Conservation (phyloP, 2,113 vertebrate species). For the Pterocles gutturalis region DNA sequence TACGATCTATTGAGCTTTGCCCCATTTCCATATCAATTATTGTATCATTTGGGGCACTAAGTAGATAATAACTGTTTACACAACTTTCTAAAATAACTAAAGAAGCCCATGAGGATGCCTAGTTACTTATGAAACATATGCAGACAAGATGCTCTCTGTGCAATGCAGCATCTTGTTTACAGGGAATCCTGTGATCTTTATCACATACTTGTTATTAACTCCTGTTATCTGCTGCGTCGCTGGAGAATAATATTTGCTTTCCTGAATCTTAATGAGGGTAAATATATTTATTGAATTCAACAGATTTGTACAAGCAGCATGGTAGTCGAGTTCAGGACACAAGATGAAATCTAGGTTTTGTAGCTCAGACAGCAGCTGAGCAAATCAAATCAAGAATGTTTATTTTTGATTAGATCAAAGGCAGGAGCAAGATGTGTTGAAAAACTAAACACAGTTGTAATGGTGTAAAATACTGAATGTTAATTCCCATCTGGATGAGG, state of each 20-base stretch:
- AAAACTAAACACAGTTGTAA: slow-evolving; percentile 41
- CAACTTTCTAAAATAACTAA: slow-evolving; percentile 61
- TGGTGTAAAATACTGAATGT: slow-evolving; percentile 29
- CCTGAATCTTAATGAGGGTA: slow-evolving; percentile 65
- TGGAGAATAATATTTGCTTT: slow-evolving; percentile 66
- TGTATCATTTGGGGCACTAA: slow-evolving; percentile 67
- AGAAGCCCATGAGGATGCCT: slow-evolving; percentile 65
- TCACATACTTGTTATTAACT: slow-evolving; percentile 64
- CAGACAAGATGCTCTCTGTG: slow-evolving; percentile 64
- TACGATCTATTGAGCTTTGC: slow-evolving; percentile 50
- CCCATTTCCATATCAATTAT: slow-evolving; percentile 72
- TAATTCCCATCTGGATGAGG: slow-evolving; percentile 50
- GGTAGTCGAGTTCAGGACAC: slow-evolving; percentile 43
- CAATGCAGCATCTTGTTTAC: slow-evolving; percentile 71
- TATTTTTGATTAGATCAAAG: slow-evolving; percentile 58
- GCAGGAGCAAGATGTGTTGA: slow-evolving; percentile 37
- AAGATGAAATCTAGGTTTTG: slow-evolving; percentile 36
- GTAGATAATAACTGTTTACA: slow-evolving; percentile 67
- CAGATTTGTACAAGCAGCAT: slow-evolving; percentile 51
- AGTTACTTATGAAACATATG: slow-evolving; percentile 70
- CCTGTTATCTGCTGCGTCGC: slow-evolving; percentile 60
- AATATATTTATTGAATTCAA: slow-evolving; percentile 50
- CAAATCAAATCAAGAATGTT: slow-evolving; percentile 66
- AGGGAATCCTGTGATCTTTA: slow-evolving; percentile 74
- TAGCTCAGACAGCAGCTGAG: slow-evolving; percentile 53